These are phyloP conservation scores for Drosophila nigritarsus DNA, from an alignment of 2,888 invertebrate species.

Conservation along the genomic window DNA sequence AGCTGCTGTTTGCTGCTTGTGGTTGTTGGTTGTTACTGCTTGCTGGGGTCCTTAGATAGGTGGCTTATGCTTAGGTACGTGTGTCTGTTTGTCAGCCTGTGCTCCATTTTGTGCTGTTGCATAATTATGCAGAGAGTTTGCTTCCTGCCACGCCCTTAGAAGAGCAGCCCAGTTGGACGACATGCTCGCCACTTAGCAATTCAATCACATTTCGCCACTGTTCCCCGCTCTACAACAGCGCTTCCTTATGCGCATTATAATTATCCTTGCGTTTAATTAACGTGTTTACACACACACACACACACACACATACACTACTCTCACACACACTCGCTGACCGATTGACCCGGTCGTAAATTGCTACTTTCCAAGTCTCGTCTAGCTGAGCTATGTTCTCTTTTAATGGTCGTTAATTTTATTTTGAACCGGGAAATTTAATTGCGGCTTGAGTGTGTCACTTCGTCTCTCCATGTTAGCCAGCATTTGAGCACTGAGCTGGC, in stretches of 20 bases:
- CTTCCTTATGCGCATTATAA: conserved; percentile 61
- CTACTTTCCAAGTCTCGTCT: conserved; percentile 43
- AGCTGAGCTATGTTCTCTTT: conserved; percentile 37
- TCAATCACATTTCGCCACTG: conserved; percentile 57
- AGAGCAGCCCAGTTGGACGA: conserved; percentile 12
- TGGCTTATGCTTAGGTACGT: neutral
- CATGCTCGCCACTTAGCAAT: conserved; percentile 55
- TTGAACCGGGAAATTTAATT: conserved; percentile 67
- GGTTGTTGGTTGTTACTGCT: conserved; percentile 5
- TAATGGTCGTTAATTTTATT: conserved; percentile 66
- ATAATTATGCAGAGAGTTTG: conserved; percentile 58
- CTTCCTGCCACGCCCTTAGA: conserved; percentile 53
- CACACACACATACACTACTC: neutral
- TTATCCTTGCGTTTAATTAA: conserved; percentile 73
- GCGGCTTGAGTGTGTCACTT: conserved; percentile 47
- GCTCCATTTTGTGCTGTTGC: conserved; percentile 56
- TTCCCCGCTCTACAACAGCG: conserved; percentile 20
- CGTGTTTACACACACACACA: conserved; percentile 56
- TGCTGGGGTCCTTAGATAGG: conserved; percentile 1
- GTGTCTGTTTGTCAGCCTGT: conserved; percentile 25
- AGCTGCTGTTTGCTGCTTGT: conserved; percentile 11
- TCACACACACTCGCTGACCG: conserved; percentile 49
- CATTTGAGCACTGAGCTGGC: neutral
- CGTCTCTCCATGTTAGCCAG: neutral
- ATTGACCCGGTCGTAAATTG: conserved; percentile 56